Evolutionary conservation across 2,797 vertebrate species (phyloP).

Genomic region (Coccyzus lansbergi): DNA sequence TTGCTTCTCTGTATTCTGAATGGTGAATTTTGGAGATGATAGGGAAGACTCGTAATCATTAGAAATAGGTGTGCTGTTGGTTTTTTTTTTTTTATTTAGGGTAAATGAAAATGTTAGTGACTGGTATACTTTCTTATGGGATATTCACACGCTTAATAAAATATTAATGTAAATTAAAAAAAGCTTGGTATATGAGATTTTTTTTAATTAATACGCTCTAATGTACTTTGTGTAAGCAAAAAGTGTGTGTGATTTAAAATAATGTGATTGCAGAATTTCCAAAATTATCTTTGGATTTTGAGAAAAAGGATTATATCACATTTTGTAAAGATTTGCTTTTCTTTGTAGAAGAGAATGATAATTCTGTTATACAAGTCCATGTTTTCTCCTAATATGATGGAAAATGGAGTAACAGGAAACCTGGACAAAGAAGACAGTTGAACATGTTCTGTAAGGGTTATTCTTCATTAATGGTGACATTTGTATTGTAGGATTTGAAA

Average conservation of each 20-base stretch:
- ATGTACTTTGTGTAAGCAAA: background rate
- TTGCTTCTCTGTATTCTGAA: background rate
- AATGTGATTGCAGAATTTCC: background rate
- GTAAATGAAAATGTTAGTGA: background rate
- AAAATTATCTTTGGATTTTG: background rate
- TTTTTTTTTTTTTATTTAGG: slow-evolving; percentile 18
- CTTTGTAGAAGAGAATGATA: background rate
- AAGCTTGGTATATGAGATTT: background rate
- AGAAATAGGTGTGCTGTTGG: background rate
- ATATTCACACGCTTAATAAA: background rate
- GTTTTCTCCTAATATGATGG: background rate
- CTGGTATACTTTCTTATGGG: background rate
- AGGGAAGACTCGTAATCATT: background rate
- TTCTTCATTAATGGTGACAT: background rate
- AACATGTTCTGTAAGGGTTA: background rate
- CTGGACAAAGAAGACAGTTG: background rate
- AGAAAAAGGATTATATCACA: background rate
- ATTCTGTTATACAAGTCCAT: background rate
- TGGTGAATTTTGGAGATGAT: background rate
- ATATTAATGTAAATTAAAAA: background rate
- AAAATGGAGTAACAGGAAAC: background rate
- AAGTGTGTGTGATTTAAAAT: background rate
- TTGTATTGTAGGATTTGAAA: background rate
- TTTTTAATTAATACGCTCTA: background rate
- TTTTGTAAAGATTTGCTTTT: background rate